A percentile compares a stretch with the other conserved stretches of the same genome.
Conservation (phyloP, 2,797 vertebrate genomes). For the Melanotaenia pygmaea region DNA sequence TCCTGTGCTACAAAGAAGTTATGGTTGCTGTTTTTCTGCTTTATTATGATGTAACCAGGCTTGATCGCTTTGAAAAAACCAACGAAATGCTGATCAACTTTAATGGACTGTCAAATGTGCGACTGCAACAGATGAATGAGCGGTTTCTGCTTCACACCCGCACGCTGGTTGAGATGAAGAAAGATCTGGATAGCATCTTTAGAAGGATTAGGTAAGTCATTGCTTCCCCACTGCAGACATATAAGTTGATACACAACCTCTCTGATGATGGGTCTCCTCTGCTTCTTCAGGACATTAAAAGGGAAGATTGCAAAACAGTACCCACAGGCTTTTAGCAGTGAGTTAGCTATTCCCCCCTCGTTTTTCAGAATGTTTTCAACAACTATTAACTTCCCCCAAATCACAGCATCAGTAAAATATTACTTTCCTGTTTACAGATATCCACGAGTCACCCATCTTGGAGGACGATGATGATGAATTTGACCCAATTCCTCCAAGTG, state of each 20-base stretch:
- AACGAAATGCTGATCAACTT: constrained; percentile 99
- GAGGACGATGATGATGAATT: constrained; percentile 92
- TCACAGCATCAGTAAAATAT: neutral
- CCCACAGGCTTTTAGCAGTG: constrained; percentile 95
- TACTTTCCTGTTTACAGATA: constrained; percentile 73
- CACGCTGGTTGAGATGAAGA: constrained; percentile 95
- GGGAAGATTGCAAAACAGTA: constrained; percentile 95
- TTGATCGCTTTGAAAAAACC: constrained; percentile 98
- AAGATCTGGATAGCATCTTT: constrained; percentile 95
- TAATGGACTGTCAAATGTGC: constrained; percentile 91
- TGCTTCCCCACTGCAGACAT: neutral
- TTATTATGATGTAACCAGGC: constrained; percentile 77
- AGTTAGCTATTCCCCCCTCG: constrained; percentile 74
- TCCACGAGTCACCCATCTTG: constrained; percentile 88
- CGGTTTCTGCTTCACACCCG: constrained; percentile 93
- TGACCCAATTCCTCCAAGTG: constrained; percentile 85
- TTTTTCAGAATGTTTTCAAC: neutral
- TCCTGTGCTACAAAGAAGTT: neutral
- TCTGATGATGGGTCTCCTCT: constrained; percentile 17
- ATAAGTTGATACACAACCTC: neutral
- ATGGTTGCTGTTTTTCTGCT: neutral
- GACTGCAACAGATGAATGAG: constrained; percentile 96
- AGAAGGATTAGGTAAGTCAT: constrained; percentile 90
- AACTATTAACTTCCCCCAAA: neutral
- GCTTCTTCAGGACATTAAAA: constrained; percentile 87